These are phyloP conservation scores for Macropus fuliginosus DNA, from an alignment of 2,797 vertebrate species.

Conservation along the genomic window DNA sequence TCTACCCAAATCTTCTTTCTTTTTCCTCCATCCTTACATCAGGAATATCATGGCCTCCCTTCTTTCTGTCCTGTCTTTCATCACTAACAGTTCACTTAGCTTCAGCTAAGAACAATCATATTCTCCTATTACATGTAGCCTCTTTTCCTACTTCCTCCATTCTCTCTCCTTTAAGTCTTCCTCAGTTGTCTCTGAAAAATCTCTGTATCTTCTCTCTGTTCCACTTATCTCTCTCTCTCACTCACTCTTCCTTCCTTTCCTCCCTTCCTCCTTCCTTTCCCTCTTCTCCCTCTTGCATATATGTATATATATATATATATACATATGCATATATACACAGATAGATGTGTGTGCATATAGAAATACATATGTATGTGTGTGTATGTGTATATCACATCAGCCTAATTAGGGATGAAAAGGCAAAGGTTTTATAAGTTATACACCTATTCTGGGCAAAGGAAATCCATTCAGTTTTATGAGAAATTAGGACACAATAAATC, in stretches of 20 bases:
- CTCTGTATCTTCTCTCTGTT: not conserved
- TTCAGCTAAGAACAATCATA: constrained; percentile 4
- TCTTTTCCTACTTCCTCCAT: not conserved
- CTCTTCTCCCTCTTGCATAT: not conserved
- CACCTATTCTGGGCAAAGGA: not conserved
- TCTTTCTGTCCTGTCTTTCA: not conserved
- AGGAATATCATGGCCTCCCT: not conserved
- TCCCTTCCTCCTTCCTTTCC: not conserved
- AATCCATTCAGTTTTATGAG: not conserved
- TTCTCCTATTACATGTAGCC: not conserved
- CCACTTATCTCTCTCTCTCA: not conserved
- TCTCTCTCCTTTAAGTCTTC: not conserved
- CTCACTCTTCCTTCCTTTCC: not conserved
- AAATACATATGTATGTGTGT: not conserved
- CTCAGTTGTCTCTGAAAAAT: not conserved
- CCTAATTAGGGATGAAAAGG: not conserved
- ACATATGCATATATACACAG: not conserved
- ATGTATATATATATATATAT: too few species aligned
- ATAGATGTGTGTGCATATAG: not conserved
- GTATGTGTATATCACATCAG: not conserved
- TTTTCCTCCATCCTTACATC: not conserved
- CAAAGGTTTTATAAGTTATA: not conserved
- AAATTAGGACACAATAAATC: not conserved
- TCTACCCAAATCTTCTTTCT: not conserved
- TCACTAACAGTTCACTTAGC: not conserved